Conservation (phyloP, 2,797 vertebrate species). For the Sylvia borin region DNA sequence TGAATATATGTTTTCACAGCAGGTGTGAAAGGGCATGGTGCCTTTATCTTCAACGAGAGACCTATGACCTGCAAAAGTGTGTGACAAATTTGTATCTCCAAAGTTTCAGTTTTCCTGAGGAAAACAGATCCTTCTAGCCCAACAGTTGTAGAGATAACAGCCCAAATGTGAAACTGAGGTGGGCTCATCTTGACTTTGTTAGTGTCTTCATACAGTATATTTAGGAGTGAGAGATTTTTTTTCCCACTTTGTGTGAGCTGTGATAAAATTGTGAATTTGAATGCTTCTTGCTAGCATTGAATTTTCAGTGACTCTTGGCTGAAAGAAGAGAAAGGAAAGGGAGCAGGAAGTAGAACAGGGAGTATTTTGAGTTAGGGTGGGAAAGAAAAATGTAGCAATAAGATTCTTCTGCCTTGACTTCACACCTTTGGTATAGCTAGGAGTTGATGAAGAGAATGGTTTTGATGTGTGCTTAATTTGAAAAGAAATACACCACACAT, state of each 20-base stretch:
- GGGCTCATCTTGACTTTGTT: neutral
- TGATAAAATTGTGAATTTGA: neutral
- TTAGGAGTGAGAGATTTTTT: neutral
- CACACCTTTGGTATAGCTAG: neutral
- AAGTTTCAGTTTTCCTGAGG: neutral
- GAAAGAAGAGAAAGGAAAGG: neutral
- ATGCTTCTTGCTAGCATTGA: neutral
- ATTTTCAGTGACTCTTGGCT: neutral
- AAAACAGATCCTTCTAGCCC: neutral
- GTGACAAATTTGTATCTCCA: neutral
- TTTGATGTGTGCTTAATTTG: neutral
- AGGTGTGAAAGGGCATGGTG: neutral
- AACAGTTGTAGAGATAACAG: neutral
- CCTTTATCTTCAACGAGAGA: neutral
- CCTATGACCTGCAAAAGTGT: neutral
- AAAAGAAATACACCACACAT: accelerated
- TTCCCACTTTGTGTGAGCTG: neutral
- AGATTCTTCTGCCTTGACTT: neutral
- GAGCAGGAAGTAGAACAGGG: neutral
- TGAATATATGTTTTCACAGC: accelerated
- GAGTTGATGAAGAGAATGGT: neutral
- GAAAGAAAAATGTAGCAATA: neutral
- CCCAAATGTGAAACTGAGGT: neutral
- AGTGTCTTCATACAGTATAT: neutral
- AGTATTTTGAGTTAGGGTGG: neutral